Percentiles rank a stretch among this genome's conserved stretches.
Evolutionary conservation across 2,888 invertebrate species (phyloP).

Genomic region (Melolontha melolontha): DNA sequence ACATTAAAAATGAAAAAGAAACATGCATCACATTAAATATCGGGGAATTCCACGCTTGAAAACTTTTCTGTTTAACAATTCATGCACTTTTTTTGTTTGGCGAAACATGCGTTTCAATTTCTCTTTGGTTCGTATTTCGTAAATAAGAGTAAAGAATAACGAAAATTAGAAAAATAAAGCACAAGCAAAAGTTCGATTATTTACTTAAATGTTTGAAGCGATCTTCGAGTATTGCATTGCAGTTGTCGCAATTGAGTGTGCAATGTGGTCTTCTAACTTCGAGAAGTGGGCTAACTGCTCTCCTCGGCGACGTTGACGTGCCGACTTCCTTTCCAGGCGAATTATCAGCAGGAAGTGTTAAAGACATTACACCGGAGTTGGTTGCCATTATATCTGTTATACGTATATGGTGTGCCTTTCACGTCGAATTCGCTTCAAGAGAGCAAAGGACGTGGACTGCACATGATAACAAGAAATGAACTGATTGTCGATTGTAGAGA

Average conservation of each 20-base stretch:
- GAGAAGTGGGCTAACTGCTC: conserved; percentile 77
- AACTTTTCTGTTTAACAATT: too few relatives aligned
- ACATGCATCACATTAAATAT: too few relatives aligned
- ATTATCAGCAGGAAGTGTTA: conserved; percentile 70
- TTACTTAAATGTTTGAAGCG: conserved; percentile 74
- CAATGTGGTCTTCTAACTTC: conserved; percentile 79
- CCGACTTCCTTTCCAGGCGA: conserved; percentile 63
- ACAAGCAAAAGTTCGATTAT: conserved; percentile 14
- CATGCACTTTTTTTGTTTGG: too few relatives aligned
- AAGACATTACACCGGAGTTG: conserved; percentile 65
- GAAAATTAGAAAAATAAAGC: not conserved
- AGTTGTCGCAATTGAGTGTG: conserved; percentile 79
- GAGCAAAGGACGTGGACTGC: conserved; percentile 28
- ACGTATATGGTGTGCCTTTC: conserved; percentile 9
- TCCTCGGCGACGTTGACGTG: conserved; percentile 72
- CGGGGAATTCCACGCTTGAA: too few relatives aligned
- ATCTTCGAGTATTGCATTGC: conserved; percentile 76
- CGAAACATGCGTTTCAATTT: too few relatives aligned
- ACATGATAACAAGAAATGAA: conserved; percentile 47
- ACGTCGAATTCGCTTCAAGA: conserved; percentile 35
- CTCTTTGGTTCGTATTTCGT: not conserved
- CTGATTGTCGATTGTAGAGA: conserved; percentile 51
- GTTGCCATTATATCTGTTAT: conserved; percentile 49
- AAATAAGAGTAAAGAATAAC: not conserved
- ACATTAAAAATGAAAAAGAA: too few relatives aligned